Evolutionary conservation across 2,888 invertebrate genomes (phyloP).

Genomic region (Stenodera caucasica): DNA sequence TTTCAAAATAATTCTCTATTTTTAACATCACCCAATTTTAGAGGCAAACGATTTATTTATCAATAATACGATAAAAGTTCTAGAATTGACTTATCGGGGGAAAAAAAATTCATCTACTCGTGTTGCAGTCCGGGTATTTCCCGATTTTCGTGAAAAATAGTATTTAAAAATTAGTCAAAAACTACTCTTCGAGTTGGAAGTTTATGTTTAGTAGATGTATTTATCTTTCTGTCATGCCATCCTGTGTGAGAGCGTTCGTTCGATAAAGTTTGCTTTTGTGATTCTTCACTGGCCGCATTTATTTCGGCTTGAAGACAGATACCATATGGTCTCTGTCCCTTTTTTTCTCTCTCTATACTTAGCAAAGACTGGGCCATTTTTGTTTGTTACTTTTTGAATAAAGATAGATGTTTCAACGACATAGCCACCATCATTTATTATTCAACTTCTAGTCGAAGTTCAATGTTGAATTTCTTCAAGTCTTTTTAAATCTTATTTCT

Average conservation of each 20-base stretch:
- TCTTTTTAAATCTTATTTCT: neutral
- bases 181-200: too few relatives aligned
- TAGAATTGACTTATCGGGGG: too few relatives aligned
- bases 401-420: conserved; percentile 26
- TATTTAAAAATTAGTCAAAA: too few relatives aligned
- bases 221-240: conserved; percentile 47
- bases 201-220: conserved; percentile 45
- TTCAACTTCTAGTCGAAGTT: conserved; percentile 18
- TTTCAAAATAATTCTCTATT: too few relatives aligned
- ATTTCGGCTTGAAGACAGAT: conserved; percentile 43
- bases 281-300: conserved; percentile 49
- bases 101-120: too few relatives aligned
- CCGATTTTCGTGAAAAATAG: too few relatives aligned
- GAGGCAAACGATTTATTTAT: too few relatives aligned
- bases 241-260: conserved; percentile 47
- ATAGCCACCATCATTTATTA: conserved; percentile 24
- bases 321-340: conserved; percentile 40
- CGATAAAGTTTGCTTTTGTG: conserved; percentile 50
- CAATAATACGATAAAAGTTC: too few relatives aligned
- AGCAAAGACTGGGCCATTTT: conserved; percentile 26
- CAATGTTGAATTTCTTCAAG: neutral
- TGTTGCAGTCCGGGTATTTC: too few relatives aligned
- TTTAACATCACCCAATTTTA: too few relatives aligned
- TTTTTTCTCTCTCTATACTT: conserved; percentile 27
- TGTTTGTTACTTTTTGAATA: conserved; percentile 28